Base-by-base conservation (phyloP, 1,140 invertebrate genomes). In the Apolygus lucorum region DNA sequence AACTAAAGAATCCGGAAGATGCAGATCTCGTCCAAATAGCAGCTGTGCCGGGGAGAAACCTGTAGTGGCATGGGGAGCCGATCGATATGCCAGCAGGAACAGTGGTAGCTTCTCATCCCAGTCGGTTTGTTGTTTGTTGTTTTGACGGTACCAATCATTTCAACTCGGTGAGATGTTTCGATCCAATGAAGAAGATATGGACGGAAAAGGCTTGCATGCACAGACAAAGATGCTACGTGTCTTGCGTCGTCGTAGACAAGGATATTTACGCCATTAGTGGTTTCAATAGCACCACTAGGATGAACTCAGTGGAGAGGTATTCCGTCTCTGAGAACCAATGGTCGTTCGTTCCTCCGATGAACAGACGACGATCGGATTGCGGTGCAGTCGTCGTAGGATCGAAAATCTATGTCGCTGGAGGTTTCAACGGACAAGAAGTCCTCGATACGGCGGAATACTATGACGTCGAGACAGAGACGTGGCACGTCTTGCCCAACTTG, bases 211-310 rank as follows among this genome's bases (percentile, higher is more conserved):
- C 88, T 0, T 89, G 87, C 78, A 90, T 91, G 89, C 85, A 89
- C 75, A 84, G 86, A 71, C 82, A 84, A 0, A 78, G 88, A 49
- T 90, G 88, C 77, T 90, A 90, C 75, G 88, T 92, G 13, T 70
- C 69, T 14, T 28, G 34, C n/a, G 70, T 73, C 63, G 28, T 49
- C 25, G 24, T 65, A 83, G 84, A 86, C 27, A 88, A 86, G 42
- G 85, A 84, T 74, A 89, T 94, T 72, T 94, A 93, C 78, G 90
- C 91, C 0, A 87, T 94, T 78, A 91, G 92, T 14, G 93, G 93
- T 1, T 95, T 91, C 78, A 91, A 95, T 79, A 91, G 92, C 17
- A 86, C 88, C 71, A 85, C 86, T 69, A 84, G 91, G 14, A 85
- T 93, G 78, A 25, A 63, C 27, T 22, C 62, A 8, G 62, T 63